Base-by-base conservation (phyloP, 1,140 invertebrate species). In the Hyles euphorbiae region DNA sequence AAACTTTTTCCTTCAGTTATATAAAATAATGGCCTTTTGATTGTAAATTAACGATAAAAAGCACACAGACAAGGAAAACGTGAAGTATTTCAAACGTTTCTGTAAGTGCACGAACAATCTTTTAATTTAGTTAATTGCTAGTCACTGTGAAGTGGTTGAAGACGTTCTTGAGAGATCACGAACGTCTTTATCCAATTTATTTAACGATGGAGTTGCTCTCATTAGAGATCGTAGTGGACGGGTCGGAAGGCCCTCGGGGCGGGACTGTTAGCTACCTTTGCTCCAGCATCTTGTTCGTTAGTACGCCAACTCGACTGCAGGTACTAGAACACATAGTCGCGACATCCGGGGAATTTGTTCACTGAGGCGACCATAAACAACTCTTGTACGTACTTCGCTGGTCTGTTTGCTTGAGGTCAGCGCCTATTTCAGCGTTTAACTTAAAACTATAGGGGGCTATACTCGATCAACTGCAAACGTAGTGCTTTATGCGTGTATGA, bases 181-280 rank as follows among this genome's bases (percentile, higher is more conserved):
- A 79, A 81, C 78, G 85, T 88, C 83, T 88, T 86, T 87, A 87
- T 88, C 85, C 85, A 87, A 88, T 88, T 87, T 88, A 83, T 88
- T 88, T 88, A 88, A 88, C 82, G 85, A 88, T 74, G 78, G 69
- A 76, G 72, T 76, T 73, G 74, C 81, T 78, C 82, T 88, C 85
- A 87, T 88, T 88, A 88, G 82, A 70, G 78, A 78, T 67, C 63
- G 76, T 74, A 83, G 76, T 83, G 84, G 82, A 81, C 67, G 61
- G 56, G 52, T 52, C 46, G 55, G 53, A 8, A 61, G 61, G 57
- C 76, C 68, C 64, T 51, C 65, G 58, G 55, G 57, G 61, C 63
- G 34, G 53, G 36, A 59, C 67, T 68, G 68, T 75, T 72, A 73
- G 76, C 73, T 73, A 72, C 70, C 71, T 76, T 72, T 61, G 67